Evolutionary conservation across 92 coral and sea anemone genomes (phyloP).

Genomic region (Ricordea florida): DNA sequence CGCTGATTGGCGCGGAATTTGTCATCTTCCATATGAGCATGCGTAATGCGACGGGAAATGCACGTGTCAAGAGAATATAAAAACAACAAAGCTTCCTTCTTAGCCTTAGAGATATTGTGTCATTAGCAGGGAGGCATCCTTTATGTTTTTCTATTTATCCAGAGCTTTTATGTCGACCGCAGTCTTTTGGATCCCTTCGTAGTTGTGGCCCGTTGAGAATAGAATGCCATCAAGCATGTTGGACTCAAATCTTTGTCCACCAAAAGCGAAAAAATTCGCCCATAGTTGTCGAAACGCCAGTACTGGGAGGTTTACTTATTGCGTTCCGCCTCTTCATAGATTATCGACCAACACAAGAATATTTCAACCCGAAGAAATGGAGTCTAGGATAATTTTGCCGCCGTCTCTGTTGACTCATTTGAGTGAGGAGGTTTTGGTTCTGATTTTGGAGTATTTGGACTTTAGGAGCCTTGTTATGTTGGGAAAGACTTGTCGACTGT

Average conservation of each 20-base stretch:
- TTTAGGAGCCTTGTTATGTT: constrained; percentile 93
- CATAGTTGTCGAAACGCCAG: constrained; percentile 53
- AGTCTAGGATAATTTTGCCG: constrained; percentile 85
- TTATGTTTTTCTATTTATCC: constrained; percentile 92
- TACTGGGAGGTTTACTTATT: constrained; percentile 55
- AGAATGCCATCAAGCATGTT: constrained; percentile 79
- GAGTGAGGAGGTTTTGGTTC: constrained; percentile 98
- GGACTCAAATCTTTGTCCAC: constrained; percentile 88
- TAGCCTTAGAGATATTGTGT: constrained; percentile 99
- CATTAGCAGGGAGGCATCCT: constrained; percentile 90
- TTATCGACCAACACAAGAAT: constrained; percentile 89
- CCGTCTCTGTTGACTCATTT: constrained; percentile 91
- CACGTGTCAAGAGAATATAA: constrained; percentile 99
- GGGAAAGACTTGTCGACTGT: constrained; percentile 98
- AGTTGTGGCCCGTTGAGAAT: constrained; percentile 59
- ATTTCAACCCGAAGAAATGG: constrained; percentile 96
- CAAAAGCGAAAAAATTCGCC: constrained; percentile 82
- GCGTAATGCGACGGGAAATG: constrained; percentile 99
- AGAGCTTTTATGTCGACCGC: constrained; percentile 89
- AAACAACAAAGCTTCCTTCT: constrained; percentile 99
- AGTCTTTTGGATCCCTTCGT: constrained; percentile 70
- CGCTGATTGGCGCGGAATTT: constrained; percentile 85
- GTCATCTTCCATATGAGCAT: constrained; percentile 86
- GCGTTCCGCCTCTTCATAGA: constrained; percentile 86
- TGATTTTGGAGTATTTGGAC: constrained; percentile 98